These are phyloP conservation scores for Cercopithecus mona DNA, from an alignment of 2,113 vertebrate genomes.

Conservation along the genomic window DNA sequence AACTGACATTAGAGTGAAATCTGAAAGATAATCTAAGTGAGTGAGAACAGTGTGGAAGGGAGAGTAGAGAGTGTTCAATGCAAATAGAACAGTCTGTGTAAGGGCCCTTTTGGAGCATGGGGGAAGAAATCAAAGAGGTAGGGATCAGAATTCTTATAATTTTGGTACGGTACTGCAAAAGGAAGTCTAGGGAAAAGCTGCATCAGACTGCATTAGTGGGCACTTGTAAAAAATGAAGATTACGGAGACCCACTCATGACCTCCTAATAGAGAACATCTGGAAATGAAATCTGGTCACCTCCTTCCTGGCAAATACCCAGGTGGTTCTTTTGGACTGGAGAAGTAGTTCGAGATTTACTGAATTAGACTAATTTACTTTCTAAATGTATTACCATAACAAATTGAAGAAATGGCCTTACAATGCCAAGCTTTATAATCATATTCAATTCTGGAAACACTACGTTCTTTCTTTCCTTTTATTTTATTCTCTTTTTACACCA, in stretches of 20 bases:
- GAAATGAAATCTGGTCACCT: neutral
- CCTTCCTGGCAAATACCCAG: neutral
- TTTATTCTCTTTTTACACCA: neutral
- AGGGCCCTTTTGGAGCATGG: neutral
- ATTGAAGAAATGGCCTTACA: neutral
- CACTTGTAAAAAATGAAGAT: neutral
- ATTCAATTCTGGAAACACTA: neutral
- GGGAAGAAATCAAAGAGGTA: neutral
- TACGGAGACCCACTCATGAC: neutral
- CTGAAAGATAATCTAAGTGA: neutral
- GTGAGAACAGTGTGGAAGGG: neutral
- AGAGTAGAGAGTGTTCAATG: fast-evolving
- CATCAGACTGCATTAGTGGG: neutral
- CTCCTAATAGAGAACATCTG: neutral
- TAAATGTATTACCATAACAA: neutral
- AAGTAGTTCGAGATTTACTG: neutral
- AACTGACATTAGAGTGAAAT: neutral
- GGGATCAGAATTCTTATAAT: neutral
- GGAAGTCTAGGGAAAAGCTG: neutral
- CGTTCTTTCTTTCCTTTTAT: neutral
- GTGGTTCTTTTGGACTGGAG: neutral
- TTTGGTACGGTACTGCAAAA: neutral
- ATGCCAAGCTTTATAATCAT: neutral
- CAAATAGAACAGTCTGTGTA: neutral
- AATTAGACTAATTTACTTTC: neutral